Base-by-base conservation (phyloP, 2,797 vertebrate genomes). In the Danio choprae region DNA sequence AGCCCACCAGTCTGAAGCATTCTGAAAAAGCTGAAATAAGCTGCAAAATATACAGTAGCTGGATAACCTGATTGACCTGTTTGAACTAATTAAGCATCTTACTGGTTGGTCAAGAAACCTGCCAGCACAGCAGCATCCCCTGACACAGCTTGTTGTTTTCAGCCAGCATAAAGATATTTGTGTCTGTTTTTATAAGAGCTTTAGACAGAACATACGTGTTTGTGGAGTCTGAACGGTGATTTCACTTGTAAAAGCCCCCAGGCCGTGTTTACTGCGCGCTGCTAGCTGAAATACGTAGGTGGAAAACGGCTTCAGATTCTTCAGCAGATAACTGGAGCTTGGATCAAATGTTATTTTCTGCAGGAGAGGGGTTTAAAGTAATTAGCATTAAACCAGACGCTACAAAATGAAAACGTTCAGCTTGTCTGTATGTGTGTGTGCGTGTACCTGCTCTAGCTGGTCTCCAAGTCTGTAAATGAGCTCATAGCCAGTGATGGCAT, bases 151-250 rank as follows among this genome's bases (percentile, higher is more conserved):
- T 70, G n/a, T 10, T 71, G 0, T 43, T 71, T 59, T 73, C 7
- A 58, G 41, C 20, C 46, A 56, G 7, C 4, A 72, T 40, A 58
- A 44, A 20, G 5, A 12, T 22, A 29, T 76, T 40, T 20, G 50
- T 38, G 36, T 10, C n/a, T 58, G 51, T 22, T 22, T 29, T 10
- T 58, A 72, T 44, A 20, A 64, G 63, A 55, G 41, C 55, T 68
- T n/a, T 38, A n/a, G 16, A 38, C 11, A 59, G 4, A 40, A 97
- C 97, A 92, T 98, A 99, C 98, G 95, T 93, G 97, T 98, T 91
- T 99, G 97, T 84, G 98, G 97, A 48, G 98, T 99, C 89, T 98
- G 95, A 0, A 96, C 95, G 85, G 96, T 96, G 87, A 99, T 95
- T 92, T 98, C 97, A 41, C 96, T 93, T 77, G 98, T 98, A 0